Base-by-base conservation (phyloP, 2,888 invertebrate species). In the Hylaea fasciaria region DNA sequence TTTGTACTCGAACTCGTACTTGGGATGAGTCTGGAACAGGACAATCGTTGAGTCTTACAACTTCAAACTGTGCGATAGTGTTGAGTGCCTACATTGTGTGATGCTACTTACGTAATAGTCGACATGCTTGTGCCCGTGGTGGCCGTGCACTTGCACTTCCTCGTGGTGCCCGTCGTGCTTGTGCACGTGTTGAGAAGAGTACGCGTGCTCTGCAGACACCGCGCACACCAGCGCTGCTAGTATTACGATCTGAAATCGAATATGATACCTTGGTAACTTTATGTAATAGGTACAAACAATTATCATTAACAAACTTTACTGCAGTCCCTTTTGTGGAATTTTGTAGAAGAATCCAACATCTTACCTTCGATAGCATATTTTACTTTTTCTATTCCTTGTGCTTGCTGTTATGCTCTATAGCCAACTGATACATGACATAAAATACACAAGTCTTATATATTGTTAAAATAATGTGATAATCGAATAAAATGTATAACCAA, bases 1-100 rank as follows among this genome's bases (percentile, higher is more conserved):
- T 29, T 86, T 85, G 72, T 92, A 91, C 69, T 87, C 83, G 74
- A 88, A 91, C 71, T 86, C 83, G 75, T 92, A 91, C 75, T 87
- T 87, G 12, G 91, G 88, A 65, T 85, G 83, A 29, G 86, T 65
- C 77, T 78, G 62, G 0, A 65, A 32, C 9, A 32, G 9, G 32
- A 9, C 10, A 32, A 32, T 7, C 32, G 32, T 32, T 32, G 32
- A 32, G 7, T 32, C 32, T 32, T 8, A 2, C 1, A 32, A 9
- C 10, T 32, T 32, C 32, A 32, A 32, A 32, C 9, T 7, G 9
- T 22, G 22, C 41, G 40, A 14, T 41, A 40, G 12, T 10, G 35
- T 14, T 40, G 14, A 40, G 4, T n/a, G 35, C 11, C 10, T 11
- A 12, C 2, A 35, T 35, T 11, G 37, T 12, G 4, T 4, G 1